phyloP scores from a whole-genome alignment of 2,888 invertebrate species.

The Octonoba sinensis region DNA sequence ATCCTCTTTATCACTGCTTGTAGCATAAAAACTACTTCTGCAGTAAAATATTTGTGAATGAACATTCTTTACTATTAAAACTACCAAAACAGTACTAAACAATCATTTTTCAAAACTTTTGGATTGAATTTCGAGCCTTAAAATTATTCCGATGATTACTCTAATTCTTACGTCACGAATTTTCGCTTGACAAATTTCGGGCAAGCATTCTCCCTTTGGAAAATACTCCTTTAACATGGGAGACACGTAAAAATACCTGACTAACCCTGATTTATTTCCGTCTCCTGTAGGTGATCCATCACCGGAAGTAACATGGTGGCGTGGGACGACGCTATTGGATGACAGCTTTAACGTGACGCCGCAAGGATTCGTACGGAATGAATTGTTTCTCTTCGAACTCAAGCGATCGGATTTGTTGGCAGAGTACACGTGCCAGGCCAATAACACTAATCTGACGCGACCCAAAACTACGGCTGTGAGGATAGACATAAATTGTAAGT shows the following conservation, averaged over 20 bases:
- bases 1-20: too few species aligned
- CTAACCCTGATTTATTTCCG: not conserved
- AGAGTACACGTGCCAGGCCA: slow-evolving; percentile 62
- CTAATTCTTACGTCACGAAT: too few species aligned
- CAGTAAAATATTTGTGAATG: too few species aligned
- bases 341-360: slow-evolving; percentile 59
- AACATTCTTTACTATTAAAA: too few species aligned
- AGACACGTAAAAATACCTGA: not conserved
- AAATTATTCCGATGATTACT: too few species aligned
- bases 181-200: too few species aligned
- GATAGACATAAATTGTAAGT: slow-evolving; percentile 62
- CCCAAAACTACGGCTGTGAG: slow-evolving; percentile 55
- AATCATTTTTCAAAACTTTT: too few species aligned
- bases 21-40: too few species aligned
- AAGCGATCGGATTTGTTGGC: slow-evolving; percentile 60
- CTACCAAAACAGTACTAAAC: too few species aligned
- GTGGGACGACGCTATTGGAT: slow-evolving; percentile 57
- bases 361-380: slow-evolving; percentile 62
- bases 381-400: slow-evolving; percentile 60
- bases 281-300: slow-evolving; percentile 56
- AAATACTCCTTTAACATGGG: too few species aligned
- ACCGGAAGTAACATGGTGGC: slow-evolving; percentile 64
- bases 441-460: slow-evolving; percentile 62
- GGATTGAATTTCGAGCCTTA: too few species aligned
- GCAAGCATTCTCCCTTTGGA: too few species aligned